Evolutionary conservation across 2,888 invertebrate species (phyloP), one percentile per base, ranked within the genome.

Genomic region (Neoitamus cyanurus): DNA sequence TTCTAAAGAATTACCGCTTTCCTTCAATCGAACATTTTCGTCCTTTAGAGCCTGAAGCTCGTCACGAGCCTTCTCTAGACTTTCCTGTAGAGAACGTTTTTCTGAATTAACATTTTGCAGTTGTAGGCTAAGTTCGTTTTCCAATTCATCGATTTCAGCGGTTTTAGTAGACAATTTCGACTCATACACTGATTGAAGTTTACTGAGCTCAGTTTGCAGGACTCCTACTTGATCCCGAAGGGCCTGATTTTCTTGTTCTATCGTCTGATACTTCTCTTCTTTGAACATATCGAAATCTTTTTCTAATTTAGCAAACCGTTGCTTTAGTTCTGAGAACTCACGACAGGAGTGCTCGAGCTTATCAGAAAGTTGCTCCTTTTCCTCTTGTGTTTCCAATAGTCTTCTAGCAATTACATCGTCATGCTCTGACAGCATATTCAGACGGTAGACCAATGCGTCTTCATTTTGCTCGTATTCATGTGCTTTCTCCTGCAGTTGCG

Each of bases 391-490:
- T 86, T 92, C 92, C n/a, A 95, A 89, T 85, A 95, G 91, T 87
- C 94, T 93, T 9, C 90, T 89, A 83, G 93, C 93, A 30, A 95
- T 92, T 11, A 93, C 92, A 88, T 94, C 94, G 87, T 95, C 94
- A 84, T 93, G 94, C 31, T 93, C 92, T 84, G 93, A 92, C 1
- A 95, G 91, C 87, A 93, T 92, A 5, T 93, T 92, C 80, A 96
- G 91, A 83, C 94, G 93, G 87, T 93, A 92, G 3, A 93, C 92
- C 83, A 95, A 90, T 86, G 94, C 92, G 87, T 94, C 94, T 90
- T 94, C 94, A 86, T 94, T 93, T 87, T 92, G 92, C 15, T 92
- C 91, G 87, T 94, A 94, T 88, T 95, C 94, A 85, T 93, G 93
- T 85, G 93, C 93, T 86, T 94, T 93, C 77, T 92, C 91, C 75